Conservation (phyloP, 2,888 invertebrate genomes). For the Schizaphis graminum region DNA sequence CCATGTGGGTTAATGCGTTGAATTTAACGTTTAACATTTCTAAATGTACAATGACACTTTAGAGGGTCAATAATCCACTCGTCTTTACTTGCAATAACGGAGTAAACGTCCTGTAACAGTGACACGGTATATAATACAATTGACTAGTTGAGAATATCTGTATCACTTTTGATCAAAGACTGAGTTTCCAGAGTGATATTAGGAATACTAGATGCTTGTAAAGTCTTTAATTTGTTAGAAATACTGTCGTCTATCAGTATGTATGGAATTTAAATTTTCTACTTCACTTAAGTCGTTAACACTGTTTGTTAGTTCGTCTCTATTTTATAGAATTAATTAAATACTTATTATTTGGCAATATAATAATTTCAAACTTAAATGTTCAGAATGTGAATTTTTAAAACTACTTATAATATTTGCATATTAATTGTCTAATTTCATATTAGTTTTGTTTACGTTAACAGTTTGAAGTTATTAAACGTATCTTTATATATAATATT, state of each 20-base stretch:
- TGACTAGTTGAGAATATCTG: background rate
- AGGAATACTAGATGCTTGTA: background rate
- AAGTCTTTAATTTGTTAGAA: background rate
- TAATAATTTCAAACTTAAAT: background rate
- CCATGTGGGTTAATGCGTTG: background rate
- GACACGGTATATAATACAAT: background rate
- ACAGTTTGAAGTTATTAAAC: background rate
- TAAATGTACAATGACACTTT: slow-evolving; percentile 3
- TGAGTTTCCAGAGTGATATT: background rate
- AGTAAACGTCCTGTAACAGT: background rate
- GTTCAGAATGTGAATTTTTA: background rate
- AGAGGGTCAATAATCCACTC: background rate
- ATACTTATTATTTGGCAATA: background rate
- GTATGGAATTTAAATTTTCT: background rate
- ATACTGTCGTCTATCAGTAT: background rate
- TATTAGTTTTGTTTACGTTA: background rate
- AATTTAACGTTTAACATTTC: background rate
- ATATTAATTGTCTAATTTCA: background rate
- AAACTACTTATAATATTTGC: background rate
- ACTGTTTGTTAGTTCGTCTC: background rate
- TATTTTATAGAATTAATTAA: background rate
- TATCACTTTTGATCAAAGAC: background rate
- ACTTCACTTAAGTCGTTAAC: background rate
- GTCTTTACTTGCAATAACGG: background rate
- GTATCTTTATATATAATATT: background rate